Evolutionary conservation across 2,113 vertebrate species (phyloP).

Genomic region (Apodemus sylvaticus): DNA sequence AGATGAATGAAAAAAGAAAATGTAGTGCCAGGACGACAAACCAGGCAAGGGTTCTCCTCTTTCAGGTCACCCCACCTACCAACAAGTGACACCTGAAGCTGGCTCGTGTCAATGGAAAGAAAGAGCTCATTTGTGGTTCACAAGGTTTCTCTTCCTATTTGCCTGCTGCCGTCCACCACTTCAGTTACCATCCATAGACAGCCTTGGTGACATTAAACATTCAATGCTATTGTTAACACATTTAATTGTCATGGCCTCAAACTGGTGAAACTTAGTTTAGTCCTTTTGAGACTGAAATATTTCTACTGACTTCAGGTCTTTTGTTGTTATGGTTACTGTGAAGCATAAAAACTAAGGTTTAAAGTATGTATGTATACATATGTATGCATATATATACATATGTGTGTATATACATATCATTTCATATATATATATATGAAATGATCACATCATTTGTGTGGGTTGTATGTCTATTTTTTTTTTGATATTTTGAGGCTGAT

Average conservation of each 20-base stretch:
- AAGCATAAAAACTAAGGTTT: constrained; percentile 8
- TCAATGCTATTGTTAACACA: background rate
- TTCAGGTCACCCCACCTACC: background rate
- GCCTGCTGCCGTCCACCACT: background rate
- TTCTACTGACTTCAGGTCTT: background rate
- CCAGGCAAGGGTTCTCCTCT: background rate
- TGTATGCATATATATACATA: too few species aligned
- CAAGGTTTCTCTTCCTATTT: background rate
- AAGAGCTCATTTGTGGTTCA: constrained; percentile 9
- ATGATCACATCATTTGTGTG: background rate
- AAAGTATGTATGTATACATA: background rate
- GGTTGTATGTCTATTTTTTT: background rate
- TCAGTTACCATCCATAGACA: constrained; percentile 18
- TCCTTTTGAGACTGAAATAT: background rate
- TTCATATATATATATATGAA: background rate
- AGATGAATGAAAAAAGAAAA: background rate
- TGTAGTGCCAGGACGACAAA: background rate
- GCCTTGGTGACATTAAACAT: background rate
- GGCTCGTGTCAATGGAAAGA: background rate
- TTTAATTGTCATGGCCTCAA: background rate
- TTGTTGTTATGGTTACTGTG: constrained; percentile 8
- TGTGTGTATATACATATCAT: too few species aligned
- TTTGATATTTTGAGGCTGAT: background rate
- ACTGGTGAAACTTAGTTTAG: background rate
- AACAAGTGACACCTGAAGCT: background rate